These are phyloP conservation scores for Fukomys damarensis DNA, from an alignment of 2,113 vertebrate species.

Conservation along the genomic window DNA sequence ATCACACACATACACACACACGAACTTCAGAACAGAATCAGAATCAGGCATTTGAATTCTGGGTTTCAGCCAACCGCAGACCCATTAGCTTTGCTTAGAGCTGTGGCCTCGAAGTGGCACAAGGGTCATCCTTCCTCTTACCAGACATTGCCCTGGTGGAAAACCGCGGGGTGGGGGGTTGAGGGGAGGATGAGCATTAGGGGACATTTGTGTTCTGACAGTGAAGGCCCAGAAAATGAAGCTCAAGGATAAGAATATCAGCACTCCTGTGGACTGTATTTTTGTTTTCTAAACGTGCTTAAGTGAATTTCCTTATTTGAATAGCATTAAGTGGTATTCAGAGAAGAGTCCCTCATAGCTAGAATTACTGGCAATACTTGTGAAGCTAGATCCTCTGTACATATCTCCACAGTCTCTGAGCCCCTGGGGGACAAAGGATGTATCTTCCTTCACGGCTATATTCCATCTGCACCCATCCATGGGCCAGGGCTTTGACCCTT, in stretches of 20 bases:
- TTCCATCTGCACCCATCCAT: not conserved
- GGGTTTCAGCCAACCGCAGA: not conserved
- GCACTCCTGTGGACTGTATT: not conserved
- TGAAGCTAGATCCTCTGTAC: not conserved
- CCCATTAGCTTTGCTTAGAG: not conserved
- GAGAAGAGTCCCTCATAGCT: not conserved
- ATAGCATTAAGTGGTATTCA: not conserved
- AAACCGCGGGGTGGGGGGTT: not conserved
- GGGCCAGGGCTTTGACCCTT: not conserved
- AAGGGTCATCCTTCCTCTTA: not conserved
- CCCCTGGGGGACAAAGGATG: not conserved
- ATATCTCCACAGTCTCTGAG: not conserved
- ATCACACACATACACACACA: not conserved
- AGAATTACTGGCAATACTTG: not conserved
- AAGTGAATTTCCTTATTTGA: not conserved
- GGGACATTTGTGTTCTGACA: not conserved
- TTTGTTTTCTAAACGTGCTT: not conserved
- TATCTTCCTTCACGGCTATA: not conserved
- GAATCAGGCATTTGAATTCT: not conserved
- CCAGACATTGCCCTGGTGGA: not conserved
- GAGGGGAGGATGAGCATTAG: not conserved
- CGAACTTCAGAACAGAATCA: not conserved
- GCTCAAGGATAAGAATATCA: not conserved
- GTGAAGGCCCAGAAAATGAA: not conserved
- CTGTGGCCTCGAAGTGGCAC: not conserved